Evolutionary conservation across 2,113 vertebrate genomes (phyloP), one percentile per base, ranked within the genome.

Genomic region (Gracilinanus agilis): DNA sequence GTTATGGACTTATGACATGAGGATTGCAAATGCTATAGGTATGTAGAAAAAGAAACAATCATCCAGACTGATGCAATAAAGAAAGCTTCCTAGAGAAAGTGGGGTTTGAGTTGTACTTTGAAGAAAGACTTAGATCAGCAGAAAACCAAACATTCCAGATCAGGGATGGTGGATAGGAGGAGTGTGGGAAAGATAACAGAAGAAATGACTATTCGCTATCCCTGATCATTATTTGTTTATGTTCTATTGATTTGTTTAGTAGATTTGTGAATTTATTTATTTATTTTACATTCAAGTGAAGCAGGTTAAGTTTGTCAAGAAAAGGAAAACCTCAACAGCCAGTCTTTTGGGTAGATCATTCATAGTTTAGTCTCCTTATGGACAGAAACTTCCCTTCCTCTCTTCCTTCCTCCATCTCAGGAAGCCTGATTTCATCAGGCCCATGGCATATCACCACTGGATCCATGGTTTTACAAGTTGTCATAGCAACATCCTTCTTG

Each of bases 401-500:
- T 19, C 67, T 40, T 40, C 67, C 67, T 40, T n/a, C 34, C 67
- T 23, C 67, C 67, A 83, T 21, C 89, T 91, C 54, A 91, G 55
- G 92, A 95, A 90, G 95, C 95, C 55, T 89, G 91, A 91, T 88
- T 91, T 90, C 94, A 83, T 93, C 94, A 91, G 92, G 54, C 55
- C 90, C 27, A 54, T 0, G 0, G 44, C 58, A 40, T 8, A 44
- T 95, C 88, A 34, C 90, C 54, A 53, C 24, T 53, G 29, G 67
- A 89, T 56, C 0, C 11, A 53, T 75, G 92, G 49, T 95, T 93
- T 83, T 95, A 54, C 90, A 95, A 25, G 92, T 97, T 97, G 93
- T 93, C 97, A 96, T 96, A 95, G 97, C 93, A 97, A 97, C 97
- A 90, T 92, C 40, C 55, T 27, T 92, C 53, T 83, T 94, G 56